Evolutionary conservation across 2,113 vertebrate genomes (phyloP).

Genomic region (Oceanodroma tethys): DNA sequence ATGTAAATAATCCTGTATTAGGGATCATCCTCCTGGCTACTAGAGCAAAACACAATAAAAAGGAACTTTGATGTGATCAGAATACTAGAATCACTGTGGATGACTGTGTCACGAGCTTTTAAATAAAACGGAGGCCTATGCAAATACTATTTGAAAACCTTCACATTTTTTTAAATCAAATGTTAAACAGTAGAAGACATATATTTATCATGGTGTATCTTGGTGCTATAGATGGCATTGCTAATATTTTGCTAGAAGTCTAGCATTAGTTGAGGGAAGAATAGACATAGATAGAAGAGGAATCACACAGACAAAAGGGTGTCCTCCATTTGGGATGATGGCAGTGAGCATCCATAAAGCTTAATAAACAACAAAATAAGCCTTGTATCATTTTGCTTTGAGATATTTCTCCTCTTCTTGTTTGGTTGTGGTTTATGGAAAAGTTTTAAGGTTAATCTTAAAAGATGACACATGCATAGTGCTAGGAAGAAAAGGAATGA

Average conservation of each 20-base stretch:
- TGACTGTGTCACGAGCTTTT: neutral
- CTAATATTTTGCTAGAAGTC: neutral
- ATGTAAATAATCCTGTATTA: neutral
- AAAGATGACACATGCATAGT: neutral
- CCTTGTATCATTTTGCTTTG: neutral
- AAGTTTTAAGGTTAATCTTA: neutral
- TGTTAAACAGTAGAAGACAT: neutral
- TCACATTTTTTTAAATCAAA: neutral
- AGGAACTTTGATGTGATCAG: neutral
- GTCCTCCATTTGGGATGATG: neutral
- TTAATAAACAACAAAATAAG: neutral
- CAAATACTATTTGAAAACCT: neutral
- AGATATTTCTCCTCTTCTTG: neutral
- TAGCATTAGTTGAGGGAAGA: neutral
- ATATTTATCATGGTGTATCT: neutral
- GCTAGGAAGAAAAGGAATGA: neutral
- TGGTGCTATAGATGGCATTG: neutral
- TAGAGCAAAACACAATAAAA: neutral
- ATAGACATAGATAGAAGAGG: neutral
- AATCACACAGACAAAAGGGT: neutral
- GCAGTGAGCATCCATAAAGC: neutral
- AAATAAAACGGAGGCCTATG: neutral
- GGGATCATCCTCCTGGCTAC: neutral
- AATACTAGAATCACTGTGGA: neutral
- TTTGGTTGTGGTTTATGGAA: neutral